Evolutionary conservation across 2,888 invertebrate genomes (phyloP).

Genomic region (Erpobdella octoculata): DNA sequence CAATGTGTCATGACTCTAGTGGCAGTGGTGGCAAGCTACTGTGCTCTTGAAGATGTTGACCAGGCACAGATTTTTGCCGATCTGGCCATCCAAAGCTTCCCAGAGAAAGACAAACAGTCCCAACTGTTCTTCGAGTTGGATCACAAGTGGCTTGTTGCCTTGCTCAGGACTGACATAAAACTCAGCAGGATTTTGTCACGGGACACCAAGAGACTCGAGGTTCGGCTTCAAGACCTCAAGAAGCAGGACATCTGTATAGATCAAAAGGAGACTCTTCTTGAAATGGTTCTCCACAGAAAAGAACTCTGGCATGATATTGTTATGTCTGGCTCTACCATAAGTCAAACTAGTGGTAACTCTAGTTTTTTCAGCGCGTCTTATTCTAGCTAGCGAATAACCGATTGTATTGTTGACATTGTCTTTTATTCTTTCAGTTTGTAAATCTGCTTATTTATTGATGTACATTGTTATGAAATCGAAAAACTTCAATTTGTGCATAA

Average conservation of each 20-base stretch:
- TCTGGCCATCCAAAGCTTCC: slow-evolving; percentile 3
- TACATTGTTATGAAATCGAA: no score
- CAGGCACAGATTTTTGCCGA: slow-evolving; percentile 9
- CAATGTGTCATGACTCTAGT: not conserved
- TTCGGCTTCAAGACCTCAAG: not conserved
- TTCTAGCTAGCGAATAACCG: no score
- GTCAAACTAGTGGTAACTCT: no score
- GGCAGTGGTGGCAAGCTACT: not conserved
- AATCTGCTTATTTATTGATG: no score
- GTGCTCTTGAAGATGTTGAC: not conserved
- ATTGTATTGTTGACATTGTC: no score
- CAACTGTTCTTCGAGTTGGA: not conserved
- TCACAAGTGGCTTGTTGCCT: not conserved
- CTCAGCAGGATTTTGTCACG: not conserved
- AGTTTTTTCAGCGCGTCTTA: no score
- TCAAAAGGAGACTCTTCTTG: not conserved
- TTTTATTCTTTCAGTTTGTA: no score
- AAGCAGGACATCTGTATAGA: not conserved
- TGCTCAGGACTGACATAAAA: slow-evolving; percentile 4
- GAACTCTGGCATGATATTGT: not conserved
- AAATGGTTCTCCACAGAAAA: slow-evolving; percentile 10
- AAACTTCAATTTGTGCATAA: no score
- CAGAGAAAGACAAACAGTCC: not conserved
- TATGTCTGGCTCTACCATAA: no score
- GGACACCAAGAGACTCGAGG: not conserved